Base-by-base conservation (phyloP, 2,113 vertebrate genomes). In the Mus spicilegus region DNA sequence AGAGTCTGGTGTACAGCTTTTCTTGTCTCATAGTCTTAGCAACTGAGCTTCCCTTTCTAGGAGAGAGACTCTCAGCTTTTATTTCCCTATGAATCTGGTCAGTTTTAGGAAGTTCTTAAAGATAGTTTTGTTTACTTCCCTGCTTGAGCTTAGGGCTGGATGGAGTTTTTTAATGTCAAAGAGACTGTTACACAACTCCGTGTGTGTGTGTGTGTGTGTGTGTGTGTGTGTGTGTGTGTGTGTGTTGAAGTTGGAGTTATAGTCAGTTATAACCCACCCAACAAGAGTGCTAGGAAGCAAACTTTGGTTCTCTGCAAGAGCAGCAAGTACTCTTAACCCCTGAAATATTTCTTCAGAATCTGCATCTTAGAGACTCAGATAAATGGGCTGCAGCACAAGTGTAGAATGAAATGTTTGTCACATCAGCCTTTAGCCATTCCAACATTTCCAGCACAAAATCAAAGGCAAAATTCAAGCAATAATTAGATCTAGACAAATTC, bases 401-500 rank as follows among this genome's bases (percentile, higher is more conserved):
- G 33, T 49, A 39, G 20, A 42, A 77, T 65, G 75, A 73, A 56
- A n/a, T 72, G 70, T 39, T 61, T 87, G 63, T 92, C 67, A 76
- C 89, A 78, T 77, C 78, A 75, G 61, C 22, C 13, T 63, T 63
- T 91, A 19, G 5, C 65, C 46, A 39, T 86, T 69, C 77, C 7
- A 0, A 77, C 87, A 56, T 8, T 49, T 49, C 49, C 49, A 49
- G 49, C 49, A 54, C 33, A 63, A 89, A 87, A 90, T 90, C 93
- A 90, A 88, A 90, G 17, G 2, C 76, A 0, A 91, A 96, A 91
- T 73, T 95, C 86, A 91, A 90, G 88, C n/a, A 90, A 77, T 61
- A 85, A 69, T 95, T 93, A 96, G 72, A 51, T 84, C n/a, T 93
- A 86, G 63, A 30, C n/a, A 91, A 22, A n/a, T 90, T 54, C n/a